Conservation (phyloP, 2,888 invertebrate genomes). For the Eustalomyia histrio region DNA sequence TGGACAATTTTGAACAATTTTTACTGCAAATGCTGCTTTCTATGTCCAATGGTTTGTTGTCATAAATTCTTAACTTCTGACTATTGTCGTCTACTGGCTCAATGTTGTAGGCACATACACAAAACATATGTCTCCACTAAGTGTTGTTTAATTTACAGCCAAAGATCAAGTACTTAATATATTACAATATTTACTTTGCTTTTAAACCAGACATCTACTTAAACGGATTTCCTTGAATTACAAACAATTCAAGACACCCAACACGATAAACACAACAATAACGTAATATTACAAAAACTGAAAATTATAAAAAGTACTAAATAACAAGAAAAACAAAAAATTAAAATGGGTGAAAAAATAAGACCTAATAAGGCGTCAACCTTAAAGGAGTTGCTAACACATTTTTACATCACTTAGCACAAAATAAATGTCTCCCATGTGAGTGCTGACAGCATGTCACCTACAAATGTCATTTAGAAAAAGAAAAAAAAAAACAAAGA, state of each 20-base stretch:
- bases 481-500: slow-evolving; percentile 16
- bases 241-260: slow-evolving; percentile 62
- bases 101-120: slow-evolving; percentile 20
- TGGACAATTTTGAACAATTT: too few relatives aligned
- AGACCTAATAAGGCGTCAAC: slow-evolving; percentile 66
- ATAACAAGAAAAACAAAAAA: slow-evolving; percentile 22
- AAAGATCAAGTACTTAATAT: slow-evolving; percentile 65
- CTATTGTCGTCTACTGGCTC: slow-evolving; percentile 9
- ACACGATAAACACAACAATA: slow-evolving; percentile 47
- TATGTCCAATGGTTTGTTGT: slow-evolving; percentile 25
- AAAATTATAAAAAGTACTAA: slow-evolving; percentile 28
- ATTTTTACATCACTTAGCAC: slow-evolving; percentile 64
- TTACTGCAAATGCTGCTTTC: not conserved
- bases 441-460: slow-evolving; percentile 75
- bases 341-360: slow-evolving; percentile 35
- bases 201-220: slow-evolving; percentile 62
- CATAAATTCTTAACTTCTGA: slow-evolving; percentile 33
- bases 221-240: slow-evolving; percentile 64
- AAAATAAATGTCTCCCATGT: slow-evolving; percentile 74
- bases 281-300: slow-evolving; percentile 9
- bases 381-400: slow-evolving; percentile 64
- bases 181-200: slow-evolving; percentile 61
- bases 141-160: slow-evolving; percentile 62
- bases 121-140: slow-evolving; percentile 56
- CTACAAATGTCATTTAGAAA: slow-evolving; percentile 72